Evolutionary conservation across 1,140 invertebrate genomes (phyloP).

Genomic region (Saxidomus purpurata): DNA sequence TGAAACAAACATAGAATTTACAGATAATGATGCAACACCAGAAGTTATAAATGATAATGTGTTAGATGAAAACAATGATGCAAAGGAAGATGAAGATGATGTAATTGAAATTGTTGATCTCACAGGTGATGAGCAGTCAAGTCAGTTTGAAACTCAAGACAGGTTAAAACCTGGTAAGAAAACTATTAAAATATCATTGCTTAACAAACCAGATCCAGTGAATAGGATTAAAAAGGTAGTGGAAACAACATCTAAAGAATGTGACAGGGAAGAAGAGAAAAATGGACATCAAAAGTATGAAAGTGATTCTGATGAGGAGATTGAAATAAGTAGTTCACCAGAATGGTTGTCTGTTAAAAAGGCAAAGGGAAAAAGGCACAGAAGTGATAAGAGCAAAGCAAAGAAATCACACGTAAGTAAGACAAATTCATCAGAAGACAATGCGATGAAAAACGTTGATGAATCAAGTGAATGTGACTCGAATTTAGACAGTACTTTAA

Average conservation of each 20-base stretch:
- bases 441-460: neutral
- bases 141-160: neutral
- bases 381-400: neutral
- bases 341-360: slow-evolving; percentile 20
- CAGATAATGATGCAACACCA: neutral
- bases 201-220: neutral
- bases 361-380: neutral
- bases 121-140: slow-evolving; percentile 34
- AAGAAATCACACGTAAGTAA: neutral
- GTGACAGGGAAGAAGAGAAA: neutral
- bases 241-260: neutral
- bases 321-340: slow-evolving; percentile 1
- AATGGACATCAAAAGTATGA: neutral
- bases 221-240: neutral
- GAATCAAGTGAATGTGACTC: neutral
- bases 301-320: neutral
- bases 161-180: slow-evolving; percentile 4
- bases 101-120: slow-evolving; percentile 56
- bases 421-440: neutral
- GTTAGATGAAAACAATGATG: neutral
- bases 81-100: slow-evolving; percentile 32
- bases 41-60: neutral
- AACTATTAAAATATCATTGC: slow-evolving; percentile 49
- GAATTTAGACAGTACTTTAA: neutral
- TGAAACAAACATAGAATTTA: too few species aligned